Conservation (phyloP, 2,113 vertebrate species). For the Rhodinocichla rosea region DNA sequence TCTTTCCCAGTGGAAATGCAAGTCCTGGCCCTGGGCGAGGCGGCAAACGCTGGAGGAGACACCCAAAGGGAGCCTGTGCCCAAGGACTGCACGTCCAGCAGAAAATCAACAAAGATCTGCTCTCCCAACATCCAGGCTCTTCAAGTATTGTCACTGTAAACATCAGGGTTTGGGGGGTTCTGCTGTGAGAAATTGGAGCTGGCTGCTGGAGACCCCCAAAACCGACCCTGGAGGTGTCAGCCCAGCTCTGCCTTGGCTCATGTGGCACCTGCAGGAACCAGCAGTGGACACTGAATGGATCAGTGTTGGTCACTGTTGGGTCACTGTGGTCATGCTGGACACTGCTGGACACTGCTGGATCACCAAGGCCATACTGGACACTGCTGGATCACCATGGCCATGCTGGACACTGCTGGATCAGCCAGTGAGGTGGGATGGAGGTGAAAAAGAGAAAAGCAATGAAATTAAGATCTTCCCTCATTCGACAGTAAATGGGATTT, state of each 20-base stretch:
- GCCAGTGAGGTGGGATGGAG: neutral
- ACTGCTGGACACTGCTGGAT: neutral
- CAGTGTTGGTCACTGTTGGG: neutral
- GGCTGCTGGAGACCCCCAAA: neutral
- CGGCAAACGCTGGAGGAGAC: neutral
- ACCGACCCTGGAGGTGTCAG: neutral
- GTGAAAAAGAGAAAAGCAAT: neutral
- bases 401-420: neutral
- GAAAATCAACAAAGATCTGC: neutral
- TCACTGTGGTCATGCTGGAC: neutral
- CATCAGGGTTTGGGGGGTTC: neutral
- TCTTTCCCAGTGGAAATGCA: neutral
- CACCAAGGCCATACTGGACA: too few species aligned
- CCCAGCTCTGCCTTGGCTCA: neutral
- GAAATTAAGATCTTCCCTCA: slow-evolving; percentile 10
- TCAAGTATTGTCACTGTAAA: slow-evolving; percentile 77
- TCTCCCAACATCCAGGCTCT: neutral
- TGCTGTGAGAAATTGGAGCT: neutral
- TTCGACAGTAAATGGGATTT: slow-evolving; percentile 25
- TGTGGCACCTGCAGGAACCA: neutral
- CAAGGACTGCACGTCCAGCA: neutral
- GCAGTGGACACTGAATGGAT: neutral
- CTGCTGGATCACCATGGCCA: neutral
- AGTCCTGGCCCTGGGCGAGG: neutral
- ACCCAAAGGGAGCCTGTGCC: neutral